These are phyloP conservation scores for Lepus townsendii DNA, from an alignment of 2,797 vertebrate genomes.

Conservation along the genomic window DNA sequence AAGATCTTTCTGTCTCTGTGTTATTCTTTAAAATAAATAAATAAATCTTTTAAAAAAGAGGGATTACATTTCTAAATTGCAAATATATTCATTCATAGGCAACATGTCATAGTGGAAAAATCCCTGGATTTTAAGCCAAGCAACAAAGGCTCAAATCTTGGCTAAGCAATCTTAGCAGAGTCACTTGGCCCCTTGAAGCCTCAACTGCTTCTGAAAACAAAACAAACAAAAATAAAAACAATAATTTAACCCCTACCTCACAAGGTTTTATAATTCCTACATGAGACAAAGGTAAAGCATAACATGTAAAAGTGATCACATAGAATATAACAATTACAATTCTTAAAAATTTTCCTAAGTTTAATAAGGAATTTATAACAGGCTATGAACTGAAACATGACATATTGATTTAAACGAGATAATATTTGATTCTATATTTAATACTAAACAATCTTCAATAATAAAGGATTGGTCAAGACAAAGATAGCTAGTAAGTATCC, in stretches of 20 bases:
- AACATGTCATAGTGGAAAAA: slow-evolving; percentile 28
- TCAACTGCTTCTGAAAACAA: slow-evolving; percentile 67
- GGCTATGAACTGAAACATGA: slow-evolving; percentile 43
- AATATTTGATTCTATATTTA: no score
- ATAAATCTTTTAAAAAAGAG: no score
- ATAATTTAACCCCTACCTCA: slow-evolving; percentile 43
- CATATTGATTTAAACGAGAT: slow-evolving; percentile 26
- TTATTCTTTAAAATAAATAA: no score
- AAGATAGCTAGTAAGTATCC: slow-evolving; percentile 48
- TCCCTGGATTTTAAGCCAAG: slow-evolving; percentile 66
- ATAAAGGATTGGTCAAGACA: slow-evolving; percentile 41
- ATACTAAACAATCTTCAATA: background rate
- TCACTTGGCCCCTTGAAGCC: slow-evolving; percentile 49
- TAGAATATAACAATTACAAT: slow-evolving; percentile 17
- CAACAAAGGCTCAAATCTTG: slow-evolving; percentile 57
- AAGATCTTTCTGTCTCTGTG: no score
- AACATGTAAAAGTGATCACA: slow-evolving; percentile 28
- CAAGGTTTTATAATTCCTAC: slow-evolving; percentile 57
- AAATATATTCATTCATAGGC: no score
- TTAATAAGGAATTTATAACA: slow-evolving; percentile 45
- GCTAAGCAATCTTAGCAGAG: slow-evolving; percentile 11
- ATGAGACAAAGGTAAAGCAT: slow-evolving; percentile 51
- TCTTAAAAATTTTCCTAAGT: slow-evolving; percentile 46
- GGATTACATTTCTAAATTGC: no score
- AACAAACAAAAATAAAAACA: slow-evolving; percentile 68